Percentiles rank a stretch among this genome's conserved stretches.
These are phyloP conservation scores for Lagocephalus sceleratus DNA, from an alignment of 2,797 vertebrate genomes.

Conservation along the genomic window DNA sequence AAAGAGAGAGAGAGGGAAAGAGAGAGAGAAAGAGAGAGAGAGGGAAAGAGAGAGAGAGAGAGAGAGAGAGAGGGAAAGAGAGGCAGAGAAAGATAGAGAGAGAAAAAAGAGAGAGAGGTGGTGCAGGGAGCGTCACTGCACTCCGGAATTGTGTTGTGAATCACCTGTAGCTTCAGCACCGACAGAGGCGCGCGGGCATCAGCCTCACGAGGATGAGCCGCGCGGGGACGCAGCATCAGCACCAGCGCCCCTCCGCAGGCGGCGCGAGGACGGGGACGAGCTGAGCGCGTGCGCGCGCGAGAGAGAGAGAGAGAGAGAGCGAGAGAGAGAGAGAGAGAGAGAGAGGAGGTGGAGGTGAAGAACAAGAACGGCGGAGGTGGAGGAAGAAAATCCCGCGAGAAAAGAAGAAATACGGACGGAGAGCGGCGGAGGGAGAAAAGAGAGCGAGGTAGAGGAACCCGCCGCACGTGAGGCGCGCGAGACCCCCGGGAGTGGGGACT, in stretches of 20 bases:
- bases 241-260: constrained; percentile 37
- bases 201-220: constrained; percentile 31
- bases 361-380: constrained; percentile 17
- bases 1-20: neutral
- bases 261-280: constrained; percentile 45
- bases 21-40: neutral
- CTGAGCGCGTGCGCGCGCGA: constrained; percentile 25
- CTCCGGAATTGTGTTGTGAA: neutral
- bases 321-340: neutral
- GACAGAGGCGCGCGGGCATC: neutral
- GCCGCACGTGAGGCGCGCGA: constrained; percentile 46
- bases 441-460: constrained; percentile 8
- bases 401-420: constrained; percentile 21
- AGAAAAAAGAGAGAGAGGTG: neutral
- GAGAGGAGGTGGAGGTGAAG: neutral
- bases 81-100: neutral
- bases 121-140: neutral
- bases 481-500: constrained; percentile 40
- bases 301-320: neutral
- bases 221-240: constrained; percentile 23
- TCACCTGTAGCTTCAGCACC: constrained; percentile 42
- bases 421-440: constrained; percentile 3
- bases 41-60: neutral
- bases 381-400: constrained; percentile 62
- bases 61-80: neutral